Base-by-base conservation (phyloP, 2,113 vertebrate genomes). In the Ceratotherium simum region DNA sequence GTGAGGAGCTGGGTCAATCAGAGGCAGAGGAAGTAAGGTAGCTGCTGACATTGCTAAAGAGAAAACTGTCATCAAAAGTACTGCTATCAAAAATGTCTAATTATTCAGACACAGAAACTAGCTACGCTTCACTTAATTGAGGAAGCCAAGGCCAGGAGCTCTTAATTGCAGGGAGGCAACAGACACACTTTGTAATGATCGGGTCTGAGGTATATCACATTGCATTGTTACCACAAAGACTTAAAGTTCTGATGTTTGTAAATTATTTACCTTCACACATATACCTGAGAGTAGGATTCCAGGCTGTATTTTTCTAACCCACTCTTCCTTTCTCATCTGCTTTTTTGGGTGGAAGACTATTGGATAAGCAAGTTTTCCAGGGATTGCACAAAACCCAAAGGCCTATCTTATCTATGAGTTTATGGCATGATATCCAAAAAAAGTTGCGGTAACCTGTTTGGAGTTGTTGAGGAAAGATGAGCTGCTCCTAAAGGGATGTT, bases 31-130 rank as follows among this genome's bases (percentile, higher is more conserved):
- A 36, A 36, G 4, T 42, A 78, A 94, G 31, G 65, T 8, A 58
- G 62, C 33, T 83, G 51, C 79, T 92, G 64, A 78, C 25, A 51
- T 3, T 20, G 18, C 73, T 83, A 82, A 92, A 90, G 80, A 87
- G 69, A 90, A 90, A 79, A 36, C 21, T 69, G 6, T n/a, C 27
- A n/a, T 69, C 33, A 62, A 33, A 72, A 78, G 29, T 1, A 48
- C 2, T 65, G 11, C 42, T 62, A 65, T 62, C 60, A 82, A 90
- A 90, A 69, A 62, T 3, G 1, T 69, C 23, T 80, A 16, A 81
- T 85, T 70, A 60, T 91, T 81, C 60, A 76, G 46, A 79, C 27
- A 58, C n/a, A 93, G 8, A 90, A 65, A 95, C 70, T 73, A 64
- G 54, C 31, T 80, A 60, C 75, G 11, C 48, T 65, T 79, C 29